Percentiles rank a stretch among this genome's conserved stretches.
Conservation (phyloP, 1,140 invertebrate species). For the Diachasma alloeum region DNA sequence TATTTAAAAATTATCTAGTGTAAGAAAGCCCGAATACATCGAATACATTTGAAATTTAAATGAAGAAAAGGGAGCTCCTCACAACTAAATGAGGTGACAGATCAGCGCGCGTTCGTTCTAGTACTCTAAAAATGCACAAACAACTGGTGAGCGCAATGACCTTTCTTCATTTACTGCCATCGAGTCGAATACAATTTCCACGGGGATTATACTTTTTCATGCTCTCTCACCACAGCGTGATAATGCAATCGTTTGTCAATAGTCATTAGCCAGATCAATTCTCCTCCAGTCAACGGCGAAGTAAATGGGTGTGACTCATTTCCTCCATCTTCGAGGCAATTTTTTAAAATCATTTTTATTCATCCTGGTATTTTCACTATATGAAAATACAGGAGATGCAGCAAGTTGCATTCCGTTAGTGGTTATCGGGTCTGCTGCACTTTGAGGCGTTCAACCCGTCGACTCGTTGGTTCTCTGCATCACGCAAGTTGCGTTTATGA, state of each 20-base stretch:
- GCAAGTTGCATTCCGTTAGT: slow-evolving; percentile 46
- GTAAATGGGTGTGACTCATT: background rate
- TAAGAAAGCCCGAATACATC: too few relatives aligned
- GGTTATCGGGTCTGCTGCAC: slow-evolving; percentile 52
- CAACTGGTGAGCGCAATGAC: background rate
- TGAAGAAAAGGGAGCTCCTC: too few relatives aligned
- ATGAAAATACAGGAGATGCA: slow-evolving; percentile 19
- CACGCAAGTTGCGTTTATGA: slow-evolving; percentile 17
- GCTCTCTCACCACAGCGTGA: background rate
- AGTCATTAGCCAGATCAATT: background rate
- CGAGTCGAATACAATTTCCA: too few relatives aligned
- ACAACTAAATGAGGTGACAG: too few relatives aligned
- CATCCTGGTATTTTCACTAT: background rate
- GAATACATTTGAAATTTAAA: too few relatives aligned
- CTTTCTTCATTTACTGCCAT: too few relatives aligned
- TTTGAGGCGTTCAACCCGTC: slow-evolving; percentile 52
- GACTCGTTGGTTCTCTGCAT: slow-evolving; percentile 36
- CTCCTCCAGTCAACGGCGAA: background rate
- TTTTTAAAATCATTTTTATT: background rate
- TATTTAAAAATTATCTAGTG: too few relatives aligned
- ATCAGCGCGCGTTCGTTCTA: too few relatives aligned
- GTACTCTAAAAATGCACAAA: background rate
- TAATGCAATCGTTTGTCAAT: background rate
- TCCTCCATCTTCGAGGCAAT: background rate
- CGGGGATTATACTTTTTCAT: background rate